Percentiles rank a stretch among this genome's conserved stretches.
phyloP scores from a whole-genome alignment of 2,797 vertebrate species.

The Ctenosaura bakeri region DNA sequence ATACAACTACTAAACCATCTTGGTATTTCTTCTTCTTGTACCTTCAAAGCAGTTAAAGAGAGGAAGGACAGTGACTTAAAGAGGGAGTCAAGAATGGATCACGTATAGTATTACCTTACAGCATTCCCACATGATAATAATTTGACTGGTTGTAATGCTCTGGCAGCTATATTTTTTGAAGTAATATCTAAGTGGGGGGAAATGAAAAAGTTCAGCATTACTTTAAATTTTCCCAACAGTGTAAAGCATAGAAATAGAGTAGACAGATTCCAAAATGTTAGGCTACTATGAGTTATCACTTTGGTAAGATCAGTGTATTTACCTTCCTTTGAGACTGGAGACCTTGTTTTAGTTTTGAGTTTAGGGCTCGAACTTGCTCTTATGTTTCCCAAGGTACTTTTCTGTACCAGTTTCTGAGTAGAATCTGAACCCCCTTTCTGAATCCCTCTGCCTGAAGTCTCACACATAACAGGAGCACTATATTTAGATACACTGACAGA shows the following conservation, averaged over 20 bases:
- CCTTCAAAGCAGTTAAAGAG: neutral
- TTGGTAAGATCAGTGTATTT: constrained; percentile 40
- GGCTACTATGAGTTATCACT: neutral
- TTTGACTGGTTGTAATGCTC: constrained; percentile 75
- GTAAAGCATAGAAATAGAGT: neutral
- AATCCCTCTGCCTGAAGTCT: constrained; percentile 69
- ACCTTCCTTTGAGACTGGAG: constrained; percentile 74
- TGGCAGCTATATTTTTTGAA: constrained; percentile 65
- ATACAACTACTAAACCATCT: neutral
- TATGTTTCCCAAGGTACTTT: constrained; percentile 61
- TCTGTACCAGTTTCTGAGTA: constrained; percentile 45
- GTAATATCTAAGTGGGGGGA: constrained; percentile 65
- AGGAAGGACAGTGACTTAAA: neutral
- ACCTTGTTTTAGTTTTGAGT: constrained; percentile 65
- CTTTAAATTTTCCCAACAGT: neutral
- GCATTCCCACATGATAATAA: constrained; percentile 66
- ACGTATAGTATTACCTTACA: constrained; percentile 75
- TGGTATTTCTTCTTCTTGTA: neutral
- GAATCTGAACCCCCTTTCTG: constrained; percentile 65
- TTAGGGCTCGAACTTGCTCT: constrained; percentile 74
- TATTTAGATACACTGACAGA: constrained; percentile 44
- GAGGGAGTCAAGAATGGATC: neutral
- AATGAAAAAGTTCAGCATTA: neutral
- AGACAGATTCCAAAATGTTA: constrained; percentile 18
- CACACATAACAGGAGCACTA: constrained; percentile 47